Evolutionary conservation across 2,113 vertebrate species (phyloP), one percentile per base, ranked within the genome.

Genomic region (Ciconia maguari): DNA sequence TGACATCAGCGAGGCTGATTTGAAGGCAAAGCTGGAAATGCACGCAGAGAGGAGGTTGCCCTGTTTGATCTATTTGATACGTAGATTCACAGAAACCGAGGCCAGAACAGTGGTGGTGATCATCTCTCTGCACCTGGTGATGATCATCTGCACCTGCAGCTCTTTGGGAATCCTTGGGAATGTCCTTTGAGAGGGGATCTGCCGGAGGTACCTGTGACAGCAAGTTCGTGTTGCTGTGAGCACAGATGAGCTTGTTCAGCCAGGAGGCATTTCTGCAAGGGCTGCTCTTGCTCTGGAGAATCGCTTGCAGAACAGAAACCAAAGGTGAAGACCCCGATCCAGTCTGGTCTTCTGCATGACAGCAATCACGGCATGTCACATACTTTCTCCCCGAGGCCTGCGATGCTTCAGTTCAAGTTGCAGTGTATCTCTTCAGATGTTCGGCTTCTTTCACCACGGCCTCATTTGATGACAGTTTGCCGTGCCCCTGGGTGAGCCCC

Each of bases 361-460:
- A 57, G 24, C 25, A 27, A 11, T 62, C 48, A 11, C 0, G 1
- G 41, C 16, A 29, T 7, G 7, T 36, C n/a, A 30, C 1, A 4
- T 68, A 19, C 42, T 64, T 92, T 79, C 51, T 87, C 46, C 62
- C 25, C 0, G 2, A 55, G 78, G 51, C 55, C 70, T 49, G 44
- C 0, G 1, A 11, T 12, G 17, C 72, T 80, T 46, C 32, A 18
- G 25, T 54, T 90, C 24, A 44, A 36, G 82, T 46, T 1, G 10
- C 6, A 9, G 41, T 7, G 4, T 46, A 55, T 61, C 32, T 81
- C 52, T 81, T 79, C 9, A 65, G 64, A 13, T 19, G 25, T 75
- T 76, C 6, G 1, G 13, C 38, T 69, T 44, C 51, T 70, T 89
- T 57, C 1, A 4, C 44, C 38, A 3, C 10, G 62, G 30, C 29